These are phyloP conservation scores for Cheilosia impressa DNA, from an alignment of 2,888 invertebrate genomes.

Conservation along the genomic window DNA sequence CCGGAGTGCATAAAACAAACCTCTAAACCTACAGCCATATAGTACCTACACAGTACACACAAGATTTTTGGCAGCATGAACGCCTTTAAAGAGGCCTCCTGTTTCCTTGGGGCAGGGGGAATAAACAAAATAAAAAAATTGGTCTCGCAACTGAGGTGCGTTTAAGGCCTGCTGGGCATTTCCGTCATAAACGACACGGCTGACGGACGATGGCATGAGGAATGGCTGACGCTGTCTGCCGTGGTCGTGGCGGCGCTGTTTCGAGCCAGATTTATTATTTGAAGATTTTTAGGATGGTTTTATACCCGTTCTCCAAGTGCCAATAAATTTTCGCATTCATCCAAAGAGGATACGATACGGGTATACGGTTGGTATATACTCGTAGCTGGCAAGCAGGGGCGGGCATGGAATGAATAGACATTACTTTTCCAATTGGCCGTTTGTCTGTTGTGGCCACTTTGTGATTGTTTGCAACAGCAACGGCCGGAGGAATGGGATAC, in stretches of 20 bases:
- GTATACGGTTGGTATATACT: too few species aligned
- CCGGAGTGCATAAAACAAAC: constrained; percentile 28
- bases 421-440: constrained; percentile 70
- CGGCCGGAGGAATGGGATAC: not conserved
- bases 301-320: constrained; percentile 72
- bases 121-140: constrained; percentile 5
- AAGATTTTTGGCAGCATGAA: not conserved
- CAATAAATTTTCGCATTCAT: constrained; percentile 72
- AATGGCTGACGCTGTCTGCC: constrained; percentile 41
- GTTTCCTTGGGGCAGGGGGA: not conserved
- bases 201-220: constrained; percentile 33
- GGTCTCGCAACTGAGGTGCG: not conserved
- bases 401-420: constrained; percentile 41
- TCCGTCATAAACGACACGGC: constrained; percentile 52
- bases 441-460: constrained; percentile 73
- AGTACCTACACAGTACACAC: constrained; percentile 12
- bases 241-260: constrained; percentile 32
- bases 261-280: constrained; percentile 68
- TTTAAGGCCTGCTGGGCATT: constrained; percentile 54
- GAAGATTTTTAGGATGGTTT: constrained; percentile 73
- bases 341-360: constrained; percentile 33
- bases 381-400: not conserved
- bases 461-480: constrained; percentile 63
- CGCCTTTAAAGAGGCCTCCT: constrained; percentile 27
- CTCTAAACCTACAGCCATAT: constrained; percentile 1